Percentiles rank a stretch among this genome's conserved stretches.
Evolutionary conservation across 1,140 invertebrate species (phyloP).

Genomic region (Littorina saxatilis): DNA sequence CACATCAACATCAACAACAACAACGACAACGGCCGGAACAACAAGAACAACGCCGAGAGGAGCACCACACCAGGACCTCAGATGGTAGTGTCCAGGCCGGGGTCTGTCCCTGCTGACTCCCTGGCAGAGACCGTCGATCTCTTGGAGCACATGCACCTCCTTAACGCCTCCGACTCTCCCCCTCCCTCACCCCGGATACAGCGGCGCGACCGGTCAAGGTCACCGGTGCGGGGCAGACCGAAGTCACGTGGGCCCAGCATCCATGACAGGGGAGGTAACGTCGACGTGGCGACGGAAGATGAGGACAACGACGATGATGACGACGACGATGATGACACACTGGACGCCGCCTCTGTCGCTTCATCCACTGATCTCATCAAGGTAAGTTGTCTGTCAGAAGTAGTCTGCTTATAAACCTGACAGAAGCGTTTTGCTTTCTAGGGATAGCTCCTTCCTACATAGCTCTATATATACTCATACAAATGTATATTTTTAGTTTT

Average conservation of each 20-base stretch:
- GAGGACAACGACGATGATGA: constrained; percentile 1
- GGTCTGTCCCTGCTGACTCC: not conserved
- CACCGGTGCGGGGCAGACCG: constrained; percentile 19
- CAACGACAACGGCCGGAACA: not conserved
- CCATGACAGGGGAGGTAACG: not conserved
- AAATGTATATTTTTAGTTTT: not conserved
- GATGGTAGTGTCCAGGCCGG: not conserved
- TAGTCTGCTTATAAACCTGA: too few species aligned
- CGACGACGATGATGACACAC: constrained; percentile 16
- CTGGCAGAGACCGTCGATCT: not conserved
- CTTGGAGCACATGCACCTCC: constrained; percentile 4
- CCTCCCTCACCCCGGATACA: not conserved
- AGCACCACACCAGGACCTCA: not conserved
- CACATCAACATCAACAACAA: not conserved
- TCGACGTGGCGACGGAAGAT: constrained; percentile 4
- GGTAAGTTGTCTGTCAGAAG: not conserved
- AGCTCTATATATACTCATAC: not conserved
- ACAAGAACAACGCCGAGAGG: constrained; percentile 8
- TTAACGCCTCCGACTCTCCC: not conserved
- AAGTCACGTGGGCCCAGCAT: not conserved
- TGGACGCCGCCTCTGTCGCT: constrained; percentile 29
- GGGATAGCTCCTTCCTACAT: not conserved
- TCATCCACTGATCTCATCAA: constrained; percentile 32
- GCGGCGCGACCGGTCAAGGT: not conserved
- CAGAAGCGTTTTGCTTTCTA: too few species aligned